phyloP scores from a whole-genome alignment of 2,113 vertebrate genomes.

The Oncorhynchus mykiss region DNA sequence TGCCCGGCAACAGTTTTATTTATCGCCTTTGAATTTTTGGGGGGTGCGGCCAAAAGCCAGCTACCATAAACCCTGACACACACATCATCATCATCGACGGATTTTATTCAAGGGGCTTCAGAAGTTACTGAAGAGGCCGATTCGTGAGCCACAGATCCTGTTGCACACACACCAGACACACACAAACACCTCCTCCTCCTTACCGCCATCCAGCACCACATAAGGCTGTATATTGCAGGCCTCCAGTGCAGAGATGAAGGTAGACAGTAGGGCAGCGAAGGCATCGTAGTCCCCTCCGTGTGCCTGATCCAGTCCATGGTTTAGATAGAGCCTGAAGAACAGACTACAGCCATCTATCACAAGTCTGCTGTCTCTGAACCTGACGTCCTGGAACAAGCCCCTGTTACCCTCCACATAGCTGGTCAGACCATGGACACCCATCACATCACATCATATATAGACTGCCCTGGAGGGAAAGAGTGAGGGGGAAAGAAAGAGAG shows the following conservation, averaged over 20 bases:
- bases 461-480: constrained; percentile 21
- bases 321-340: constrained; percentile 83
- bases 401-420: constrained; percentile 80
- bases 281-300: constrained; percentile 88
- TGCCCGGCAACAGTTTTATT: no score
- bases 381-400: constrained; percentile 79
- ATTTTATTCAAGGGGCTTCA: neutral
- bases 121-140: neutral
- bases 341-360: constrained; percentile 90
- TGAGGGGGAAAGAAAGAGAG: neutral
- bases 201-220: constrained; percentile 87
- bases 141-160: neutral
- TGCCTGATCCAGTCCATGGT: constrained; percentile 73
- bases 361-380: constrained; percentile 79
- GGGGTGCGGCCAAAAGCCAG: no score
- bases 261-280: constrained; percentile 67
- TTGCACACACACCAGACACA: neutral
- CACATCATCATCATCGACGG: no score
- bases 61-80: neutral
- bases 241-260: constrained; percentile 80
- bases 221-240: constrained; percentile 81
- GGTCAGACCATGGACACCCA: constrained; percentile 88
- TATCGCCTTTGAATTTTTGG: no score
- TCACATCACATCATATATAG: constrained; percentile 38
- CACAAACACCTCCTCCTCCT: neutral